Evolutionary conservation across 2,888 invertebrate species (phyloP).

Genomic region (Amblyjoppa fuscipennis): DNA sequence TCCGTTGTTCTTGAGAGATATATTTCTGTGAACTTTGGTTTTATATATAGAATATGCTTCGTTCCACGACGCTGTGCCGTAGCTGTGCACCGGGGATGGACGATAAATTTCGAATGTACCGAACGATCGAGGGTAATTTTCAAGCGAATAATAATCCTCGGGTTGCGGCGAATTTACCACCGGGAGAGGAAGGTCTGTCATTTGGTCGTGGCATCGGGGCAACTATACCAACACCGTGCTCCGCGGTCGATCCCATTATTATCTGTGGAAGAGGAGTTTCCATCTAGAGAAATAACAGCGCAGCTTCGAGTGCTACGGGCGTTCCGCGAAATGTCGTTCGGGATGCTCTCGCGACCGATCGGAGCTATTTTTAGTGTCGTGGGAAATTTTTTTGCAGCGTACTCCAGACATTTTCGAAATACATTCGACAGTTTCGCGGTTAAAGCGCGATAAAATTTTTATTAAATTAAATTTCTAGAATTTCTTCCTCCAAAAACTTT

Average conservation of each 20-base stretch:
- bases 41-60: conserved; percentile 21
- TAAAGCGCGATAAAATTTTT: neutral
- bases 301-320: neutral
- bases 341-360: neutral
- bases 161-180: conserved; percentile 20
- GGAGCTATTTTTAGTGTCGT: neutral
- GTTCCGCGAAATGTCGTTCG: conserved; percentile 49
- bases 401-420: neutral
- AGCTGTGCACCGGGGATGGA: neutral
- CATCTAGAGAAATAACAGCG: conserved; percentile 29
- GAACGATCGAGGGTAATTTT: conserved; percentile 28
- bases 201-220: conserved; percentile 31
- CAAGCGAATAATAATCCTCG: conserved; percentile 29
- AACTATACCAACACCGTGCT: conserved; percentile 14
- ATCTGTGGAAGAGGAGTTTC: conserved; percentile 24
- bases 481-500: neutral
- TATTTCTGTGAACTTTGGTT: neutral
- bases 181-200: conserved; percentile 16
- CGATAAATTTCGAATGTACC: conserved; percentile 25
- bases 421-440: neutral
- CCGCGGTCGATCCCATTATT: conserved; percentile 45
- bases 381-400: neutral
- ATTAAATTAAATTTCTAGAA: neutral
- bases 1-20: neutral
- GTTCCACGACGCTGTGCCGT: neutral